phyloP scores from a whole-genome alignment of 2,888 invertebrate genomes.

The Platynereis dumerilii region DNA sequence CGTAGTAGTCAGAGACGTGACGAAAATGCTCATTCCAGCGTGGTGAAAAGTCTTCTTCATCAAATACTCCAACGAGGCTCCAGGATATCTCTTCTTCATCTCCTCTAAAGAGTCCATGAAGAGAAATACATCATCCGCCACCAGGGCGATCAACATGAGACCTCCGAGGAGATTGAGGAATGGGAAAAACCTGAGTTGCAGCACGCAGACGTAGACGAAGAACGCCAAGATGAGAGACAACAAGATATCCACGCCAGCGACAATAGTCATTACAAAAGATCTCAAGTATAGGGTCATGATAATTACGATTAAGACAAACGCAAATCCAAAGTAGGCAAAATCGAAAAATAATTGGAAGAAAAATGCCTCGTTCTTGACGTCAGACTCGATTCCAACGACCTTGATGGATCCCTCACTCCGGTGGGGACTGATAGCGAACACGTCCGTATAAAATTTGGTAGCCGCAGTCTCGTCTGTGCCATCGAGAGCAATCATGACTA shows the following conservation, averaged over 20 bases:
- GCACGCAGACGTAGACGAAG: neutral
- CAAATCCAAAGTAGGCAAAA: neutral
- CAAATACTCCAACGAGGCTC: neutral
- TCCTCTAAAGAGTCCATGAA: neutral
- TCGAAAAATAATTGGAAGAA: neutral
- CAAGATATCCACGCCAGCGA: neutral
- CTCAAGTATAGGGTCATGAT: neutral
- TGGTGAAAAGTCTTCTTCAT: neutral
- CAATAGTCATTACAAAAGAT: neutral
- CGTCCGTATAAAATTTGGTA: too few relatives aligned
- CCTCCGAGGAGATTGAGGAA: neutral
- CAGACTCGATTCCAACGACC: too few relatives aligned
- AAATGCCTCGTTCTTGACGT: too few relatives aligned
- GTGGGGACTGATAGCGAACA: too few relatives aligned
- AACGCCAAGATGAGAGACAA: neutral
- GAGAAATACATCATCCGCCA: conserved; percentile 1
- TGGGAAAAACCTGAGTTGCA: neutral
- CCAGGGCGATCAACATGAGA: neutral
- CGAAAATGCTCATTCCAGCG: neutral
- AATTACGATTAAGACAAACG: neutral
- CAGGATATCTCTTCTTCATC: conserved; percentile 4
- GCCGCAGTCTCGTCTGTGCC: too few relatives aligned
- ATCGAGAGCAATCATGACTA: too few relatives aligned
- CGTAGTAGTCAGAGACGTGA: neutral
- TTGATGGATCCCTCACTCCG: too few relatives aligned